These are phyloP conservation scores for Fratercula arctica DNA, from an alignment of 2,797 vertebrate genomes.

Conservation along the genomic window DNA sequence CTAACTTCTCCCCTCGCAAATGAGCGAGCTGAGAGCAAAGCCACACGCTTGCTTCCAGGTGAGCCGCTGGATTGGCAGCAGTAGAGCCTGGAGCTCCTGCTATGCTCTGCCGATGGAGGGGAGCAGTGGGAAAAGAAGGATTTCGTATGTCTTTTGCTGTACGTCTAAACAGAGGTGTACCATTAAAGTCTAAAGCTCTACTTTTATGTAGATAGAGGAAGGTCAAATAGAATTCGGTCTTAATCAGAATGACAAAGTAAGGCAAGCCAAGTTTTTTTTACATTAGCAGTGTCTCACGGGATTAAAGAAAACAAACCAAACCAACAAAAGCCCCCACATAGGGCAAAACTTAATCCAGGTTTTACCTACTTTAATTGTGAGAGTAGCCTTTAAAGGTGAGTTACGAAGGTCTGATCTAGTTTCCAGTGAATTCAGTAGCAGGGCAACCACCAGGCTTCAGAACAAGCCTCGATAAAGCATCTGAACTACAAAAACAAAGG, in stretches of 20 bases:
- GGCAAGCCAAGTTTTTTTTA: not conserved
- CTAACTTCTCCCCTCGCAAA: not conserved
- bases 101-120: not conserved
- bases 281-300: rapidly evolving
- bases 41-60: not conserved
- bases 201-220: not conserved
- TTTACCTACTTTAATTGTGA: not conserved
- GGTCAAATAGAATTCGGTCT: not conserved
- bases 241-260: not conserved
- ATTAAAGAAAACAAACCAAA: not conserved
- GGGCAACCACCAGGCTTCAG: not conserved
- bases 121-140: rapidly evolving
- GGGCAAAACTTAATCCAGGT: not conserved
- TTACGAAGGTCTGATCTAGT: not conserved
- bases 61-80: not conserved
- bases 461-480: not conserved
- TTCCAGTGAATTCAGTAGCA: not conserved
- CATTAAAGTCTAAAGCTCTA: not conserved
- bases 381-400: not conserved
- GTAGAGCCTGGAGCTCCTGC: not conserved
- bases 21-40: not conserved
- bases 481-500: not conserved
- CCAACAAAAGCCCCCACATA: rapidly evolving
- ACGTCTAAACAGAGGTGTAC: not conserved
- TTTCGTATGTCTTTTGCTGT: not conserved